Conservation (phyloP, 64 coral and sea anemone genomes). For the Stichodactyla mertensii region DNA sequence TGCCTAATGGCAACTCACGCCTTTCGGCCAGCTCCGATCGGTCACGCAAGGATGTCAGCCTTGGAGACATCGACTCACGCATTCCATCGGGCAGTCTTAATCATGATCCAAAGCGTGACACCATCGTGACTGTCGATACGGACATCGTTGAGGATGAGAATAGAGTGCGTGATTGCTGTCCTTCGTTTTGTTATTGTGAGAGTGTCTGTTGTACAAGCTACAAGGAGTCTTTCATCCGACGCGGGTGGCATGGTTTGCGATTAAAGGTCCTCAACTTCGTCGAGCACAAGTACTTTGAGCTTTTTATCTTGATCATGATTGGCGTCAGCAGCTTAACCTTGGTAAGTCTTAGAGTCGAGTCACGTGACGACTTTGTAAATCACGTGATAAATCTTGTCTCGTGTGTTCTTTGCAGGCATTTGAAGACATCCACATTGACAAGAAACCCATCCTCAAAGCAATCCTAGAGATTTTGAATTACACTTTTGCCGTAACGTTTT, state of each 20-base stretch:
- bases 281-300: conserved; percentile 98
- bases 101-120: conserved; percentile 88
- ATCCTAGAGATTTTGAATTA: conserved; percentile 64
- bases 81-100: conserved; percentile 65
- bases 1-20: conserved; percentile 81
- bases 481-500: conserved; percentile 85
- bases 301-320: conserved; percentile 90
- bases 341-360: conserved; percentile 37
- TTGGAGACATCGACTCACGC: conserved; percentile 86
- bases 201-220: conserved; percentile 75
- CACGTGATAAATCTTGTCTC: background rate
- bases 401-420: conserved; percentile 60
- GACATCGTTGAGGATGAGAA: conserved; percentile 53
- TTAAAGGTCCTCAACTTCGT: conserved; percentile 60
- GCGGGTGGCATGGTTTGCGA: conserved; percentile 69
- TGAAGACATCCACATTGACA: conserved; percentile 75
- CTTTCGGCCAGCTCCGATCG: conserved; percentile 74
- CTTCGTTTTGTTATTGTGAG: conserved; percentile 80
- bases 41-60: conserved; percentile 80
- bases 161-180: conserved; percentile 82
- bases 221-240: conserved; percentile 70
- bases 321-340: conserved; percentile 88
- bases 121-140: conserved; percentile 88
- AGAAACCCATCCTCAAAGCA: background rate
- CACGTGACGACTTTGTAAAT: conserved; percentile 50